These are phyloP conservation scores for Channa striata DNA, from an alignment of 2,797 vertebrate species.

Conservation along the genomic window DNA sequence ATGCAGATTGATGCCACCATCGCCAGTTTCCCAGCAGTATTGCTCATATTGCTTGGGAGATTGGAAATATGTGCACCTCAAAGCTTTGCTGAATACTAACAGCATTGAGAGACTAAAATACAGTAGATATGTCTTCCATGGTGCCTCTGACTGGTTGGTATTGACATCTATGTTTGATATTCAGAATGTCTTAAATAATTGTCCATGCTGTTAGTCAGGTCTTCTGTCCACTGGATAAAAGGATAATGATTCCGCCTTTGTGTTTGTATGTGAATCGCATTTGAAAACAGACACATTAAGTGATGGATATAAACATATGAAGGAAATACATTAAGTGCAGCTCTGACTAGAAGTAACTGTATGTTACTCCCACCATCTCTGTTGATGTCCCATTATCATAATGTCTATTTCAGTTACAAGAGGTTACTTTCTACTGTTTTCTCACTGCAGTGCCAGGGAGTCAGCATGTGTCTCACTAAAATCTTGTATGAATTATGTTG, in stretches of 20 bases:
- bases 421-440: conserved; percentile 20
- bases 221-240: conserved; percentile 3
- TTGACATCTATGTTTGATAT: conserved; percentile 14
- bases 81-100: conserved; percentile 43
- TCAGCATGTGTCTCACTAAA: conserved; percentile 34
- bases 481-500: conserved; percentile 42
- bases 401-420: conserved; percentile 43
- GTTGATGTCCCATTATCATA: conserved; percentile 47
- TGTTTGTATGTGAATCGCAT: conserved; percentile 3
- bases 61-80: conserved; percentile 35
- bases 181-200: not conserved
- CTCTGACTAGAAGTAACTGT: conserved; percentile 46
- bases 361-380: conserved; percentile 49
- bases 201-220: not conserved
- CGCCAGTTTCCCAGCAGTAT: conserved; percentile 16
- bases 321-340: conserved; percentile 51
- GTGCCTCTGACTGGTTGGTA: not conserved
- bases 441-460: conserved; percentile 9
- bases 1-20: conserved; percentile 42
- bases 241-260: not conserved
- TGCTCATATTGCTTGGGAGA: conserved; percentile 39
- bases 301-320: conserved; percentile 48
- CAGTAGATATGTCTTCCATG: not conserved
- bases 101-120: not conserved
- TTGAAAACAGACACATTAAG: conserved; percentile 36